phyloP scores from a whole-genome alignment of 2,888 invertebrate species.

The Xanthorhoe spadicearia region DNA sequence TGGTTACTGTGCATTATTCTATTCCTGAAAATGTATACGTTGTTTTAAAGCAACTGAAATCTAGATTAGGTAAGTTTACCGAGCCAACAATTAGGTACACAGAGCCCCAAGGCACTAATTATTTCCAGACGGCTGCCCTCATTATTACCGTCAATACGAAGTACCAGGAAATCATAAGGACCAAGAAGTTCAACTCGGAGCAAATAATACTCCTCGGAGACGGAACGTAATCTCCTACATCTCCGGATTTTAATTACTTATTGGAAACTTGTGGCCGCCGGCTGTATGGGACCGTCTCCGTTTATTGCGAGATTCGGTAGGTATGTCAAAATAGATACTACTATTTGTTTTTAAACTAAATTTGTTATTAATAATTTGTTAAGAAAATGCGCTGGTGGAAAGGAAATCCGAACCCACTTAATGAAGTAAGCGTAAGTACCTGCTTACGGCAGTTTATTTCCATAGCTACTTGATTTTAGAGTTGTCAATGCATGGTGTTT shows the following conservation, averaged over 20 bases:
- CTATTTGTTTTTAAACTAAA: too few relatives aligned
- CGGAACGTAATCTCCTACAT: constrained; percentile 76
- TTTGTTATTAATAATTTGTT: constrained; percentile 2
- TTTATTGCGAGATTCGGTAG: constrained; percentile 74
- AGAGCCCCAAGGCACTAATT: constrained; percentile 3
- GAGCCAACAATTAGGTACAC: neutral
- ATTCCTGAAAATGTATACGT: too few relatives aligned
- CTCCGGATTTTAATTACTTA: constrained; percentile 84
- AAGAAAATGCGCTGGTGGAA: neutral
- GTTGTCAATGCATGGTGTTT: too few relatives aligned
- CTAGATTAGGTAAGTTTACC: too few relatives aligned
- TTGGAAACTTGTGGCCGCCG: constrained; percentile 83
- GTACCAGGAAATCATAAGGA: constrained; percentile 70
- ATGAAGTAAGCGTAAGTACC: neutral
- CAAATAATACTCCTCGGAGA: constrained; percentile 77
- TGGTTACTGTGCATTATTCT: too few relatives aligned
- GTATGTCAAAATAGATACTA: constrained; percentile 56
- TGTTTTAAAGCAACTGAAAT: too few relatives aligned
- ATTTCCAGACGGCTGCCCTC: neutral
- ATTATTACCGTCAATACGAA: constrained; percentile 21
- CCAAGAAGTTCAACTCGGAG: constrained; percentile 66
- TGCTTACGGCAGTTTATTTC: neutral
- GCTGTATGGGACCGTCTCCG: constrained; percentile 74
- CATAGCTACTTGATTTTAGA: too few relatives aligned
- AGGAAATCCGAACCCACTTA: neutral